Evolutionary conservation across 2,888 invertebrate species (phyloP), one percentile per base, ranked within the genome.

Genomic region (Drosophila birchii): DNA sequence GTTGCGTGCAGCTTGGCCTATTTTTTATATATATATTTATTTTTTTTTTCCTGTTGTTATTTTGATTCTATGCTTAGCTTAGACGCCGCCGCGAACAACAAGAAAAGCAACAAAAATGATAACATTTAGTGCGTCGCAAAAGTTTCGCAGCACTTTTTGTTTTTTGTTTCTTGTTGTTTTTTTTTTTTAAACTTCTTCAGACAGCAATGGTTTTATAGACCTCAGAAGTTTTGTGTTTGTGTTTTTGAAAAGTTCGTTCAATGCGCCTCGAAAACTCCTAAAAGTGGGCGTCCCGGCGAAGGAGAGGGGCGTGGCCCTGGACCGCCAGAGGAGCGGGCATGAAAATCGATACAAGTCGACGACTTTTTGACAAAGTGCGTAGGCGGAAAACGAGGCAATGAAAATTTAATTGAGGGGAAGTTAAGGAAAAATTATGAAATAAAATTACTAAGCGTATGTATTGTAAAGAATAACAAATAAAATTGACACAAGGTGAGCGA

Each of bases 81-180:
- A 80, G 80, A 78, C 78, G 69, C 70, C 71, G 51, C 47, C 62
- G 72, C 43, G 66, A 64, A 55, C 54, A 41, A 67, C 71, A 79
- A 61, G 64, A 76, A 72, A 72, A 79, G 62, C 75, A 72, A 74
- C 69, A 73, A 78, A 62, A 79, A 71, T 80, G 78, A 84, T 80
- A 84, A 81, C 81, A 84, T 86, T 85, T 85, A 85, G 85, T 86
- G 77, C 87, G 87, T 85, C 87, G 85, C 80, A 84, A 85, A 85
- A 85, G 84, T 85, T 85, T 79, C 20, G 63, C 76, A 60, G 44
- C 41, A 58, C 58, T 63, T 64, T 58, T 45, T 69, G 36, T 51
- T 38, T 41, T 39, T 61, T 55, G 54, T 32, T 47, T 38, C 41
- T 61, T 36, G 20, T 18, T 54, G 41, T 18, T 6, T 75, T 68